A percentile compares a stretch with the other conserved stretches of the same genome.
Evolutionary conservation across 2,888 invertebrate genomes (phyloP).

Genomic region (Xanthia icteritia): DNA sequence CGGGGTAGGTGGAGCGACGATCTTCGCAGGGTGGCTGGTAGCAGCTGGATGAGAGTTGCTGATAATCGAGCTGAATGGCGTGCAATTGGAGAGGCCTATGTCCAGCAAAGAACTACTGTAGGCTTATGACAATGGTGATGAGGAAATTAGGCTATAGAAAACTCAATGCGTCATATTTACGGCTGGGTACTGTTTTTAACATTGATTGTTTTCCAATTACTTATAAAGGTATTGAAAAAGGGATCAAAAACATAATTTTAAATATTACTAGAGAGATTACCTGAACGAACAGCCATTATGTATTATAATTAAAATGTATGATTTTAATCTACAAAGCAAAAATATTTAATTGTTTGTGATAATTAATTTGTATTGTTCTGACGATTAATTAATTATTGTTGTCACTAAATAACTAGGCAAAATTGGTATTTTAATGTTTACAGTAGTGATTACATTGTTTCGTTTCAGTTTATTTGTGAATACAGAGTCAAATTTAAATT

Average conservation of each 20-base stretch:
- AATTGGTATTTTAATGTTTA: neutral
- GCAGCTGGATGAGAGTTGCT: too few relatives aligned
- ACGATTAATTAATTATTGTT: neutral
- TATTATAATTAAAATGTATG: constrained; percentile 7
- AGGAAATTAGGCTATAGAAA: too few relatives aligned
- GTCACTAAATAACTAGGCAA: neutral
- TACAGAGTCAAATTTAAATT: too few relatives aligned
- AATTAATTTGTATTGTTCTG: neutral
- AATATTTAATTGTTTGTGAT: neutral
- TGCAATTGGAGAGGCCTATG: too few relatives aligned
- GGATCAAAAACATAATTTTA: neutral
- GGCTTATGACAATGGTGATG: too few relatives aligned
- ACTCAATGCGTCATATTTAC: neutral
- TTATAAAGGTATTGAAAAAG: neutral
- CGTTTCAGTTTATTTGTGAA: neutral
- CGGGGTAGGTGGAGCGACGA: too few relatives aligned
- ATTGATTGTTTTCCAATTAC: neutral
- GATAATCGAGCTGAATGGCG: too few relatives aligned
- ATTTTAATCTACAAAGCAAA: constrained; percentile 22
- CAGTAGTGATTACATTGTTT: neutral
- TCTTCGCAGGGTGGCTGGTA: too few relatives aligned
- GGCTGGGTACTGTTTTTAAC: neutral
- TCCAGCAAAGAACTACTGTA: too few relatives aligned
- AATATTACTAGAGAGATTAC: neutral
- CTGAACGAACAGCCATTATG: neutral